phyloP scores from a whole-genome alignment of 2,797 vertebrate species.

The Diglossa cyanea region DNA sequence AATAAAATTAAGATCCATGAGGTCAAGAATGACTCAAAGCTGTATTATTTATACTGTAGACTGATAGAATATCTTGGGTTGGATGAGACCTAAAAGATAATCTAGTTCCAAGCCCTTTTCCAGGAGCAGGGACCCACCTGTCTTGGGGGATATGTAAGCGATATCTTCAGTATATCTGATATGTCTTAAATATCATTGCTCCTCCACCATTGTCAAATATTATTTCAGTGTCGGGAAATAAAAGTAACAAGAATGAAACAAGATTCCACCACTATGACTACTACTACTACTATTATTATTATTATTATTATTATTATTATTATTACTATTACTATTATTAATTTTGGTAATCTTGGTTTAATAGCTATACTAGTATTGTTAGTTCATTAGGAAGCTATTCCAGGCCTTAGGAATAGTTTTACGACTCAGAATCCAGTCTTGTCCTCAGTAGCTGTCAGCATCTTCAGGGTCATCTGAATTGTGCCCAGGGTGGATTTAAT shows the following conservation, averaged over 20 bases:
- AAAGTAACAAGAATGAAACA: not conserved
- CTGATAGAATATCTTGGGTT: not conserved
- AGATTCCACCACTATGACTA: not conserved
- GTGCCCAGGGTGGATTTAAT: not conserved
- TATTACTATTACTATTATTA: not conserved
- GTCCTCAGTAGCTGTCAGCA: not conserved
- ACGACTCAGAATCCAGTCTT: not conserved
- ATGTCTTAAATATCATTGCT: not conserved
- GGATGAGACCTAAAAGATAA: not conserved
- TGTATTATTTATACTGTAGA: not conserved
- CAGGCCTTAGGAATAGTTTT: not conserved
- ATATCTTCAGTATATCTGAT: not conserved
- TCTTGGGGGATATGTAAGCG: not conserved
- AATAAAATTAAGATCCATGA: not conserved
- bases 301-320: not conserved
- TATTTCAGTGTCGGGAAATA: not conserved
- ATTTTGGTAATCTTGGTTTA: not conserved
- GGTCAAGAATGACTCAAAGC: not conserved
- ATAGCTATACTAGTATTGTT: not conserved
- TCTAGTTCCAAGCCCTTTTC: not conserved
- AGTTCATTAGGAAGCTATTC: not conserved
- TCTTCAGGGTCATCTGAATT: not conserved
- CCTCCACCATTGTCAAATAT: not conserved
- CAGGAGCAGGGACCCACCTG: not conserved
- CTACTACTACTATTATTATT: not conserved